These are phyloP conservation scores for Tribolium madens DNA, from an alignment of 1,140 invertebrate species.

Conservation along the genomic window DNA sequence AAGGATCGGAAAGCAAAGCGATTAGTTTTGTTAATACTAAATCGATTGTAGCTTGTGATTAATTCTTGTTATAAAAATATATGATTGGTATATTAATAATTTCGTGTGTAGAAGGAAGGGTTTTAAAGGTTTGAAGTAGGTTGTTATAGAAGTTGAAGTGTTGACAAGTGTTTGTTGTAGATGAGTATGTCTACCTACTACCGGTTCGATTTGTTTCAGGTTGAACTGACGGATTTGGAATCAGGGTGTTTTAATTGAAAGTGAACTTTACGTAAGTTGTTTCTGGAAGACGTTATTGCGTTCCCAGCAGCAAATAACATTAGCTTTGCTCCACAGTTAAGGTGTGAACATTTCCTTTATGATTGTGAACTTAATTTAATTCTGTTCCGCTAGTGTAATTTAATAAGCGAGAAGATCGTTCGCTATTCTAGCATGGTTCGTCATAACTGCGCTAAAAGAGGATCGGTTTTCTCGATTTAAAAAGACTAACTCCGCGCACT, in stretches of 20 bases:
- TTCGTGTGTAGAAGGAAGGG: background rate
- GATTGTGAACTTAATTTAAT: conserved; percentile 48
- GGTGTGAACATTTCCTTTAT: conserved; percentile 48
- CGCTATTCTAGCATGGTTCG: conserved; percentile 40
- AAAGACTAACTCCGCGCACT: conserved; percentile 38
- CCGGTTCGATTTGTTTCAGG: conserved; percentile 40
- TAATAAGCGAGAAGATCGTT: conserved; percentile 44
- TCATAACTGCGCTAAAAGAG: conserved; percentile 38
- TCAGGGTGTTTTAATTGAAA: conserved; percentile 44
- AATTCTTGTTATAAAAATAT: background rate
- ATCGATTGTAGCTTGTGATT: background rate
- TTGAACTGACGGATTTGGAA: conserved; percentile 38
- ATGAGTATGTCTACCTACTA: conserved; percentile 16
- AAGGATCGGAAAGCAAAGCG: background rate
- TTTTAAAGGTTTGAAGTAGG: background rate
- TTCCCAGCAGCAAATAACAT: conserved; percentile 44
- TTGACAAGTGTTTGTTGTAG: background rate
- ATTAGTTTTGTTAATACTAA: background rate
- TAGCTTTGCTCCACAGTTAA: conserved; percentile 45
- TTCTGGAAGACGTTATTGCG: conserved; percentile 42
- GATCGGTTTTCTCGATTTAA: conserved; percentile 44
- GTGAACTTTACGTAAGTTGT: conserved; percentile 46
- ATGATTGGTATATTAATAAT: background rate
- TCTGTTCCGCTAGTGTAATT: conserved; percentile 44
- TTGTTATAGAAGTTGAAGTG: too few species aligned